phyloP scores from a whole-genome alignment of 2,113 vertebrate species.

The Lophius piscatorius region DNA sequence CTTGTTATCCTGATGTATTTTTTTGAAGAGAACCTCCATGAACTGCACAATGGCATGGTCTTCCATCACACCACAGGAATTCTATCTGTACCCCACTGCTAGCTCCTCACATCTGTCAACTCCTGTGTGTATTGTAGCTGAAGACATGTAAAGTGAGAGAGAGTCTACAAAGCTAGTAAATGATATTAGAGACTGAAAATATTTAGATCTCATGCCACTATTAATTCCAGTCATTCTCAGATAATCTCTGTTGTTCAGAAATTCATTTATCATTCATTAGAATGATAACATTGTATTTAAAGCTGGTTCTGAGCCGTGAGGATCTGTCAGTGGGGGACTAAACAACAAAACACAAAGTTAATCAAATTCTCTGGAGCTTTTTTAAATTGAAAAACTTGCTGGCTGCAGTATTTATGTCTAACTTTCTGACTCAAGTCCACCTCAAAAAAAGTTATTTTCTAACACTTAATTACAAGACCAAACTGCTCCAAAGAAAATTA shows the following conservation, averaged over 20 bases:
- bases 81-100: conserved; percentile 45
- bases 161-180: conserved; percentile 1
- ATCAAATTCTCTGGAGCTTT: too few relatives aligned
- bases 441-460: too few relatives aligned
- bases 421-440: too few relatives aligned
- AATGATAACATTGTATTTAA: too few relatives aligned
- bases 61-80: conserved; percentile 61
- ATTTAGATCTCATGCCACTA: conserved; percentile 17
- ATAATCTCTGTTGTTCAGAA: conserved; percentile 32
- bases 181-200: conserved; percentile 34
- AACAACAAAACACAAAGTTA: too few relatives aligned
- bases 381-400: too few relatives aligned
- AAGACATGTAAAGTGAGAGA: conserved; percentile 1
- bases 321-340: too few relatives aligned
- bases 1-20: conserved; percentile 28
- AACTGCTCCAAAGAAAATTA: too few relatives aligned
- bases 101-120: conserved; percentile 62
- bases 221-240: conserved; percentile 22
- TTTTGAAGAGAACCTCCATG: conserved; percentile 37
- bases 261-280: too few relatives aligned
- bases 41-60: conserved; percentile 27
- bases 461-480: too few relatives aligned
- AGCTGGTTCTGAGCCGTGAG: too few relatives aligned
- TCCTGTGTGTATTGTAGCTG: conserved; percentile 50
- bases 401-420: too few relatives aligned